A percentile compares a stretch with the other conserved stretches of the same genome.
Evolutionary conservation across 2,888 invertebrate species (phyloP).

Genomic region (Dolichopus griseipennis): DNA sequence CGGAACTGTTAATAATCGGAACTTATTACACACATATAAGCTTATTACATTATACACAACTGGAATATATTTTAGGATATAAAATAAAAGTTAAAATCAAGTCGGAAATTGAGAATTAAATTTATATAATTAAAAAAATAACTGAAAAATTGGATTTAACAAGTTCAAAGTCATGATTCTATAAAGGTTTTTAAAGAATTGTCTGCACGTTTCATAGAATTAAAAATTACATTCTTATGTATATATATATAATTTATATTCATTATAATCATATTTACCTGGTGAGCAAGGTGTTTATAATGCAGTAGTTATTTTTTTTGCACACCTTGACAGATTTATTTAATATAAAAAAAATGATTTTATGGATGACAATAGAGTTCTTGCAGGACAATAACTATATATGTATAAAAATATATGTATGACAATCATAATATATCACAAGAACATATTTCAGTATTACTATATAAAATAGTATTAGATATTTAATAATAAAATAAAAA

Average conservation of each 20-base stretch:
- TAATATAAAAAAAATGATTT: neutral
- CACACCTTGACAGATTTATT: neutral
- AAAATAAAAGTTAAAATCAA: neutral
- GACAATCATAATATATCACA: neutral
- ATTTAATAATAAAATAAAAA: neutral
- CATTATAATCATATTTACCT: neutral
- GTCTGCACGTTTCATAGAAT: too few relatives aligned
- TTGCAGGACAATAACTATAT: too few relatives aligned
- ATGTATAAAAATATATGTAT: too few relatives aligned
- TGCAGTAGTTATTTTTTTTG: neutral
- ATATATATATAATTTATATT: too few relatives aligned
- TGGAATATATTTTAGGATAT: too few relatives aligned
- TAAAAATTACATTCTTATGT: neutral
- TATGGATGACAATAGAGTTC: neutral
- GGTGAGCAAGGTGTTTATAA: neutral
- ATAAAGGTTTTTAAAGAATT: too few relatives aligned
- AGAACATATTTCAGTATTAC: neutral
- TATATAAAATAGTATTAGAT: neutral
- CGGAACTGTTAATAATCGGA: neutral
- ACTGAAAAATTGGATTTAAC: neutral
- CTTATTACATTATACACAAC: too few relatives aligned
- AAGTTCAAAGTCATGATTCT: neutral
- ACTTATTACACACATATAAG: too few relatives aligned
- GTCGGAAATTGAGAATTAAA: neutral
- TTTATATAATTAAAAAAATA: neutral